These are phyloP conservation scores for Amblyornis subalaris DNA, from an alignment of 2,113 vertebrate species.

Conservation along the genomic window DNA sequence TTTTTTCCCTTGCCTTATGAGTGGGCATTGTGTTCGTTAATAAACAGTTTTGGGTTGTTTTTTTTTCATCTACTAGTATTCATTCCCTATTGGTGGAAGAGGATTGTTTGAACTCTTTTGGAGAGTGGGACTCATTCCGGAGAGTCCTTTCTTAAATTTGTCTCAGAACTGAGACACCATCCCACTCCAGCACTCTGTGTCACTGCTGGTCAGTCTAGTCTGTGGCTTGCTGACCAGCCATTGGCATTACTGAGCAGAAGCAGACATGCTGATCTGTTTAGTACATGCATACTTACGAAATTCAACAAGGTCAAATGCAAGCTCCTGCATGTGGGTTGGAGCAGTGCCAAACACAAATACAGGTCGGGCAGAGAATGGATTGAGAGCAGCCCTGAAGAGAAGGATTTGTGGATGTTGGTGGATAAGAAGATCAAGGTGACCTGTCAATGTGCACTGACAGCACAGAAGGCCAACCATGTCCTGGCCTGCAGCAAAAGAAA, in stretches of 20 bases:
- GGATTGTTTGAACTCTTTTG: too few relatives aligned
- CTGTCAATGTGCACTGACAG: too few relatives aligned
- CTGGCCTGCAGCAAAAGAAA: not conserved
- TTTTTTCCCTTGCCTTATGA: too few relatives aligned
- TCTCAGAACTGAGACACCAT: too few relatives aligned
- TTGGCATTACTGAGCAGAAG: not conserved
- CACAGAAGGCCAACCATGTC: not conserved
- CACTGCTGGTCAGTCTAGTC: not conserved
- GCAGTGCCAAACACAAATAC: not conserved
- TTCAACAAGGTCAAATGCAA: not conserved
- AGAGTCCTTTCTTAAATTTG: too few relatives aligned
- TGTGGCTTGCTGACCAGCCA: not conserved
- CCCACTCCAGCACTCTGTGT: not conserved
- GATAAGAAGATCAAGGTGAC: not conserved
- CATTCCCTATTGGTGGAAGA: too few relatives aligned
- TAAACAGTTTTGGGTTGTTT: too few relatives aligned
- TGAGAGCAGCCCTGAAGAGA: not conserved
- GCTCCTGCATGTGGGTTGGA: not conserved
- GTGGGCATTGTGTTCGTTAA: too few relatives aligned
- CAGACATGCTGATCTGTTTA: not conserved
- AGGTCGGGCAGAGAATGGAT: not conserved
- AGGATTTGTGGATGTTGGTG: not conserved
- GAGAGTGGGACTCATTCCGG: too few relatives aligned
- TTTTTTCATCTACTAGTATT: too few relatives aligned
- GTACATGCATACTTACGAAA: not conserved